These are phyloP conservation scores for Liopterus haemorrhoidalis DNA, from an alignment of 2,888 invertebrate species.

Conservation along the genomic window DNA sequence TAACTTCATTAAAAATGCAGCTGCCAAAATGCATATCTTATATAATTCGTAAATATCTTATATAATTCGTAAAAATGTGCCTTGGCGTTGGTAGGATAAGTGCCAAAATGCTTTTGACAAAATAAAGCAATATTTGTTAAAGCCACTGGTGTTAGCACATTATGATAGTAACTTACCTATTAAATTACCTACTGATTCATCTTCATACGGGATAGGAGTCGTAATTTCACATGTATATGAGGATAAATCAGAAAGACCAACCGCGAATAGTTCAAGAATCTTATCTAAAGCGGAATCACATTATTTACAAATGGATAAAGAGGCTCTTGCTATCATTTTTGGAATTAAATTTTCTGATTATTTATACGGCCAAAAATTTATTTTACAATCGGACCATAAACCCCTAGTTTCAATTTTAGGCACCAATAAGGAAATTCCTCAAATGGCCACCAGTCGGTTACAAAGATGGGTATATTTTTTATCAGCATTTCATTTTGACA, in stretches of 20 bases:
- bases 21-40: too few species aligned
- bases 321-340: conserved; percentile 17
- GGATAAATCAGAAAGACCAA: neutral
- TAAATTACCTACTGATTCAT: conserved; percentile 16
- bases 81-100: conserved; percentile 13
- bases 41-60: conserved; percentile 11
- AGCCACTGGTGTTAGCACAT: conserved; percentile 16
- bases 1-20: too few species aligned
- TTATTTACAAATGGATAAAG: conserved; percentile 20
- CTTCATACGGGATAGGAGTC: conserved; percentile 17
- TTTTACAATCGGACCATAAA: conserved; percentile 15
- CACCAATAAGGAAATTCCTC: conserved; percentile 13
- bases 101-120: conserved; percentile 8
- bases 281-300: conserved; percentile 9
- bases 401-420: conserved; percentile 19
- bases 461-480: too few species aligned
- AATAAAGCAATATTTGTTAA: conserved; percentile 16
- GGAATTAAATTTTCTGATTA: conserved; percentile 12
- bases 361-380: too few species aligned
- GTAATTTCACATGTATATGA: conserved; percentile 7
- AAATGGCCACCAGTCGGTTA: conserved; percentile 8
- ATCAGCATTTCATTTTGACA: conserved; percentile 9
- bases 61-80: conserved; percentile 4
- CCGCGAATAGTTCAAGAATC: conserved; percentile 18
- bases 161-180: conserved; percentile 13